These are phyloP conservation scores for Acleris emargana DNA, from an alignment of 2,888 invertebrate species.

Conservation along the genomic window DNA sequence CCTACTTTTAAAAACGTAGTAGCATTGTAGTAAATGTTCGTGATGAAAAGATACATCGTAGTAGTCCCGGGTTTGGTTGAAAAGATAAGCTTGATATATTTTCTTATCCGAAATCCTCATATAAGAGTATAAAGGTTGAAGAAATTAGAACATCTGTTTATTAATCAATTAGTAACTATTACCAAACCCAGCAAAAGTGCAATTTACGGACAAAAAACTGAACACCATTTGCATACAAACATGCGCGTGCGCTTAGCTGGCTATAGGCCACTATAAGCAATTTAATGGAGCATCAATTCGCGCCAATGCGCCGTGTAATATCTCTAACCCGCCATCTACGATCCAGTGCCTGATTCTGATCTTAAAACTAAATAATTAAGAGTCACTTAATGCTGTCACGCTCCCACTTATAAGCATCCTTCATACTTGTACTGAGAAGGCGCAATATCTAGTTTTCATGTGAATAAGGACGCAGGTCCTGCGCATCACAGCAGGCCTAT, in stretches of 20 bases:
- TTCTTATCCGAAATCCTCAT: no score
- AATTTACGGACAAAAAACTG: neutral
- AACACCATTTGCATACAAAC: constrained; percentile 15
- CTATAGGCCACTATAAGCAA: constrained; percentile 7
- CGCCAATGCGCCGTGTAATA: constrained; percentile 46
- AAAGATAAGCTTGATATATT: no score
- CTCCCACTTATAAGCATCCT: constrained; percentile 8
- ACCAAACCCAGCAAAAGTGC: neutral
- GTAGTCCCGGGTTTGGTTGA: no score
- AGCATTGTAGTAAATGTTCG: no score
- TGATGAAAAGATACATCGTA: no score
- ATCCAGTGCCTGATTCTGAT: constrained; percentile 43
- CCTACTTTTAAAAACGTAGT: no score
- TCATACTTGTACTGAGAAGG: constrained; percentile 1
- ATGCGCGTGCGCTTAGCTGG: constrained; percentile 7
- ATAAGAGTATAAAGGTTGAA: no score
- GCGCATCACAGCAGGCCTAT: neutral
- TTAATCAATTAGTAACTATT: neutral
- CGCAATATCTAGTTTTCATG: neutral
- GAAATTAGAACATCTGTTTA: neutral
- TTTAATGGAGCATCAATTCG: constrained; percentile 34
- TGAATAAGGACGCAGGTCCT: constrained; percentile 1
- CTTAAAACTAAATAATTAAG: constrained; percentile 13
- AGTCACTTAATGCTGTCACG: constrained; percentile 7
- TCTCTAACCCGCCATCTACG: constrained; percentile 48